Base-by-base conservation (phyloP, 1,140 invertebrate genomes). In the Acyrthosiphon pisum region DNA sequence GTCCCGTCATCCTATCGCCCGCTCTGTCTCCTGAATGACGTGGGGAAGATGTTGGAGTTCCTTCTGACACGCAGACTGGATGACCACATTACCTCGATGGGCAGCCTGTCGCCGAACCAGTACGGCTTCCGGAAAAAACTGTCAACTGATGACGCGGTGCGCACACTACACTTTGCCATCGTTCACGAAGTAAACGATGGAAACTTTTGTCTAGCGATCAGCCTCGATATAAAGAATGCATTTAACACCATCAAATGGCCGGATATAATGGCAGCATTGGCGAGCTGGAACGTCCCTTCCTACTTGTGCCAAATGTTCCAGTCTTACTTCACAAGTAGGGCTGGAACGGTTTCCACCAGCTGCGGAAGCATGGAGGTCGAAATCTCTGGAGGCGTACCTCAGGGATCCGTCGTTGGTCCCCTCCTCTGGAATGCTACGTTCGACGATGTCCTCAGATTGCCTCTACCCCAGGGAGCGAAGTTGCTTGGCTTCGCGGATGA, bases 21-120 rank as follows among this genome's bases (percentile, higher is more conserved):
- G 26, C 89, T 94, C 2, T 94, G 94, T 48, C 92, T 94, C 35
- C 88, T 94, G 6, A 89, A 94, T 87, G 84, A 41, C 22, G 26
- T 93, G 0, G 93, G 94, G 2, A 94, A 95, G 90, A 48, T 94
- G 4, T 46, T 94, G 1, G 94, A 95, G 76, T 86, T 0, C 18
- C 7, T 88, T 1, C 14, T 88, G 4, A n/a, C 22, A 0, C 7
- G 3, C 0, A 53, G 88, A 48, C 6, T 90, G 2, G 50, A 56
- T 0, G 22, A 8, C 26, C 50, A 90, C 18, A 53, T 90, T 18
- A 6, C n/a, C 3, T 2, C 0, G 2, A 23, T 9, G 22, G 88
- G n/a, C n/a, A 50, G 50, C 9, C 50, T 60, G 2, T n/a, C 88
- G 4, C n/a, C 9, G 0, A 60, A 44, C 0, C 88, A 90, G 50